Base-by-base conservation (phyloP, 2,113 vertebrate species). In the Caretta caretta region DNA sequence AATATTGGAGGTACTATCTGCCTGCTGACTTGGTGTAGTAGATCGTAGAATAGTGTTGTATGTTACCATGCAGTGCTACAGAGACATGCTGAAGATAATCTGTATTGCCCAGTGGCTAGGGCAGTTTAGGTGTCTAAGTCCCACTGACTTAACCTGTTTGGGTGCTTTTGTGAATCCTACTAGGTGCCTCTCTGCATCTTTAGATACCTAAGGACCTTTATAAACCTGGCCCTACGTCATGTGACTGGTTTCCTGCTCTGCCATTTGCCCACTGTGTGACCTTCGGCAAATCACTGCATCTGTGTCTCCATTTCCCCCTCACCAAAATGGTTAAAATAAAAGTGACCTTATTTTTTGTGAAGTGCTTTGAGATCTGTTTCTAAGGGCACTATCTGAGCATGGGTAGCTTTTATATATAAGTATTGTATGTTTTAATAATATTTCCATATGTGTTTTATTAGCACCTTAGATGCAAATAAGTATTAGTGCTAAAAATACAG, bases 151-250 rank as follows among this genome's bases (percentile, higher is more conserved):
- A 48, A 80, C 59, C 80, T 88, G 3, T 93, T 69, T 76, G 87
- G 20, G 6, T 35, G 62, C 46, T 59, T 89, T 92, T 72, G 48
- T 86, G 87, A 5, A 84, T 96, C 92, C 56, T 84, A 90, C 53
- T 80, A 90, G 29, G 75, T 93, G 20, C 54, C 38, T 84, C 90
- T 29, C 78, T 94, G 31, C 65, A 42, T 86, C 93, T 97, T 93
- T 88, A 72, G 80, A 82, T 94, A 90, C 91, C 87, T 90, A 79
- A 96, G 50, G 83, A 95, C 50, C 24, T 95, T 80, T 83, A 5
- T 75, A 83, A 94, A 20, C 65, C 75, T 93, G 53, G 42, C 80
- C 49, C 54, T 25, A n/a, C 65, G 6, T 72, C 90, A 5, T 80
- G 84, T 90, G 82, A 59, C 38, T 1, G 24, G 25, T 14, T 9